A percentile compares a stretch with the other conserved stretches of the same genome.
phyloP scores from a whole-genome alignment of 2,888 invertebrate genomes.

The Azorinus chamasolen region DNA sequence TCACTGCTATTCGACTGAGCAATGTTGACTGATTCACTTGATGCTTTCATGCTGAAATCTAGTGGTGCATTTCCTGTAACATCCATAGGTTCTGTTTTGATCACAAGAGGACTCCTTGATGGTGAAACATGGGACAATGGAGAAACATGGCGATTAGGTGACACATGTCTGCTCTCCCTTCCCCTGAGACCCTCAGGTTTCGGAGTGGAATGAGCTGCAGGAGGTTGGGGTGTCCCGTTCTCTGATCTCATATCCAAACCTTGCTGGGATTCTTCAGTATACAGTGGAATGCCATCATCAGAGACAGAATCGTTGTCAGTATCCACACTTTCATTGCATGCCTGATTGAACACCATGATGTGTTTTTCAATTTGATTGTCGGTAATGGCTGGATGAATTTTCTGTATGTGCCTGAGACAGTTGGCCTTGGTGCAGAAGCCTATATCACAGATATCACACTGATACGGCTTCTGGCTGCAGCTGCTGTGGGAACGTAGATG shows the following conservation, averaged over 20 bases:
- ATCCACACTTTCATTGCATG: conserved; percentile 52
- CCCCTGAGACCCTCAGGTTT: conserved; percentile 44
- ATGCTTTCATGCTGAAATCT: conserved; percentile 80
- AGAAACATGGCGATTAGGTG: conserved; percentile 44
- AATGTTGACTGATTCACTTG: conserved; percentile 33
- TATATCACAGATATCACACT: conserved; percentile 84
- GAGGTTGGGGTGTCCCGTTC: conserved; percentile 58
- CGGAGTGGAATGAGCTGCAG: conserved; percentile 69
- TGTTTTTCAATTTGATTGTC: conserved; percentile 75
- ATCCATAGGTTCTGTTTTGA: conserved; percentile 66
- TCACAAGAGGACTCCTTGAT: conserved; percentile 30
- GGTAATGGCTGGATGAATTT: conserved; percentile 83
- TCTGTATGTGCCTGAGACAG: conserved; percentile 86
- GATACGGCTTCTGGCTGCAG: conserved; percentile 85
- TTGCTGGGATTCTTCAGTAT: conserved; percentile 49
- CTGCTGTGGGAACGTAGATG: conserved; percentile 85
- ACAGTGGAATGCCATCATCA: conserved; percentile 65
- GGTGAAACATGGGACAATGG: conserved; percentile 34
- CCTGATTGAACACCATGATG: conserved; percentile 74
- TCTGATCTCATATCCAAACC: conserved; percentile 33
- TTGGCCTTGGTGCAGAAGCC: conserved; percentile 86
- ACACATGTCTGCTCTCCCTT: conserved; percentile 40
- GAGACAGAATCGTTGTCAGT: conserved; percentile 60
- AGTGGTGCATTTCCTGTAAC: conserved; percentile 73
- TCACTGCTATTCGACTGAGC: not conserved